These are phyloP conservation scores for Campylomormyrus tamandua DNA, from an alignment of 2,113 vertebrate species.

Conservation along the genomic window DNA sequence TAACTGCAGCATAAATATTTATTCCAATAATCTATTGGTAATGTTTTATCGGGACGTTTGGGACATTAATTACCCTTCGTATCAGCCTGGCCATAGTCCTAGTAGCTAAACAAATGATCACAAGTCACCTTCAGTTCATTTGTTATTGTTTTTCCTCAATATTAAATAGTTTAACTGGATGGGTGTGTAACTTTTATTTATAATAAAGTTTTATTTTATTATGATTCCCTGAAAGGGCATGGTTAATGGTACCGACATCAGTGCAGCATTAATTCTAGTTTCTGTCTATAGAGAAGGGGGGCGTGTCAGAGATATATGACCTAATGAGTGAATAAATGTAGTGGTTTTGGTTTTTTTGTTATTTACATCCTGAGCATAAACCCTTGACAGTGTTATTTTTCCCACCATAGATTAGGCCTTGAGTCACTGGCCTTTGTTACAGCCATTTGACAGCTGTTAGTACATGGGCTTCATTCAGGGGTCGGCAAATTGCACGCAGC, in stretches of 20 bases:
- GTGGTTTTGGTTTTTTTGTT: neutral
- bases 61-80: neutral
- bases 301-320: neutral
- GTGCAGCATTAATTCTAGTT: neutral
- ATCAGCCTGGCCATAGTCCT: neutral
- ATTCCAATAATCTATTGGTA: neutral
- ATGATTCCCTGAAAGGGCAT: neutral
- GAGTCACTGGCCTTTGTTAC: neutral
- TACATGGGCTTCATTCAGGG: conserved; percentile 14
- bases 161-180: neutral
- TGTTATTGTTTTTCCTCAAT: neutral
- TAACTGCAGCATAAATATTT: conserved; percentile 6
- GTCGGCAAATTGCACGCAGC: neutral
- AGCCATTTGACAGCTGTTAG: conserved; percentile 24
- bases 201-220: neutral
- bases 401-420: neutral
- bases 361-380: neutral
- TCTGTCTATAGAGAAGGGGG: neutral
- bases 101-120: neutral
- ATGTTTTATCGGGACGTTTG: neutral
- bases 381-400: neutral
- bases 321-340: neutral
- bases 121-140: neutral
- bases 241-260: neutral
- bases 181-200: neutral